Conservation (phyloP, 2,113 vertebrate species). For the Ardeotis arabs region DNA sequence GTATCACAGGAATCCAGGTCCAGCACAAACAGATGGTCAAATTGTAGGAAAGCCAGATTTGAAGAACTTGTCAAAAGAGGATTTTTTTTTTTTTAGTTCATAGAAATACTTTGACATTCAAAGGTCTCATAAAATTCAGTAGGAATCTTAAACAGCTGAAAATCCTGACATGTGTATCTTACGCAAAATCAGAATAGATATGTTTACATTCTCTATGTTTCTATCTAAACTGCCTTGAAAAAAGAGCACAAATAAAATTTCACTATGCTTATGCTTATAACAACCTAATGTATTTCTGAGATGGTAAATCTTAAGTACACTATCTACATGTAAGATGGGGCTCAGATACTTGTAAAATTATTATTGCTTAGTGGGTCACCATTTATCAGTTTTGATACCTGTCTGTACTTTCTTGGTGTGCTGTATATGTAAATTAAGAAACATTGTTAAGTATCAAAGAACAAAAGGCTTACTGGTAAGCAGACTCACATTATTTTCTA, state of each 20-base stretch:
- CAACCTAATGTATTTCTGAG: background rate
- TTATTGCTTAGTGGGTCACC: background rate
- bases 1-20: constrained; percentile 38
- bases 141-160: background rate
- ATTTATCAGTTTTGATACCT: background rate
- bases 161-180: background rate
- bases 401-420: background rate
- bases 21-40: constrained; percentile 67
- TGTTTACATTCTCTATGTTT: background rate
- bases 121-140: background rate
- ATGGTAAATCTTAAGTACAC: background rate
- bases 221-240: background rate
- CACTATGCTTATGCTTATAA: background rate
- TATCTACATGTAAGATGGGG: background rate
- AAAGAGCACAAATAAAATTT: background rate
- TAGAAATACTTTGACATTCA: constrained; percentile 13
- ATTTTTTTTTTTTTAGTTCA: background rate
- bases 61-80: background rate
- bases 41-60: constrained; percentile 57
- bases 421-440: background rate
- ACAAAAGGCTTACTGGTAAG: background rate
- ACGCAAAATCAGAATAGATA: background rate
- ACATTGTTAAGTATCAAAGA: background rate
- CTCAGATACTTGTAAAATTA: background rate
- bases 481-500: background rate